Evolutionary conservation across 2,888 invertebrate genomes (phyloP).

Genomic region (Tachina lurida): DNA sequence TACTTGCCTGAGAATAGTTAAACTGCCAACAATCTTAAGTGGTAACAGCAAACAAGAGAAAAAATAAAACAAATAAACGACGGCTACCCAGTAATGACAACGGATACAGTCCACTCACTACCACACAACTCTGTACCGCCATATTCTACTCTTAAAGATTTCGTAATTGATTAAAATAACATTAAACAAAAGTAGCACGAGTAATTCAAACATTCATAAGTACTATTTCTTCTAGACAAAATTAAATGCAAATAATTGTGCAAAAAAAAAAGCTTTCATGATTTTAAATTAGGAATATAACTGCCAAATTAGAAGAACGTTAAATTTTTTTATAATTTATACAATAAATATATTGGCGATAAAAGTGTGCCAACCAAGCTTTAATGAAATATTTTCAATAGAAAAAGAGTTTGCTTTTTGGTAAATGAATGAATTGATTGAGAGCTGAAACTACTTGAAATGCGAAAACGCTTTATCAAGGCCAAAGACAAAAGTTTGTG

Average conservation of each 20-base stretch:
- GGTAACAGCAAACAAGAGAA: slow-evolving; percentile 30
- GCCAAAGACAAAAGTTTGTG: no score
- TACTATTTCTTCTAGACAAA: neutral
- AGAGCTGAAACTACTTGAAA: no score
- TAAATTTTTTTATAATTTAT: slow-evolving; percentile 1
- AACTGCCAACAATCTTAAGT: slow-evolving; percentile 43
- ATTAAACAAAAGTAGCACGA: slow-evolving; percentile 33
- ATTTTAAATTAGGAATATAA: slow-evolving; percentile 14
- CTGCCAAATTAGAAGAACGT: slow-evolving; percentile 39
- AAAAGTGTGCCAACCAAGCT: neutral
- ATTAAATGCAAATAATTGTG: slow-evolving; percentile 16
- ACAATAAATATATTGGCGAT: neutral
- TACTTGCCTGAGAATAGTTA: slow-evolving; percentile 8
- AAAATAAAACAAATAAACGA: slow-evolving; percentile 16
- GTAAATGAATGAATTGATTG: no score
- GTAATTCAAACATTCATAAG: neutral
- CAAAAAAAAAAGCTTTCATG: neutral
- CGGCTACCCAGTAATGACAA: slow-evolving; percentile 40
- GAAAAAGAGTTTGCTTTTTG: no score
- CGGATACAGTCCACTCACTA: slow-evolving; percentile 46
- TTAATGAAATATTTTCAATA: neutral
- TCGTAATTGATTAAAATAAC: slow-evolving; percentile 55
- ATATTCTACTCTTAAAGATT: slow-evolving; percentile 45
- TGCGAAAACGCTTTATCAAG: no score
- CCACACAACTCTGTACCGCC: slow-evolving; percentile 23